phyloP scores from a whole-genome alignment of 2,797 vertebrate genomes.

The Falco novaeseelandiae region DNA sequence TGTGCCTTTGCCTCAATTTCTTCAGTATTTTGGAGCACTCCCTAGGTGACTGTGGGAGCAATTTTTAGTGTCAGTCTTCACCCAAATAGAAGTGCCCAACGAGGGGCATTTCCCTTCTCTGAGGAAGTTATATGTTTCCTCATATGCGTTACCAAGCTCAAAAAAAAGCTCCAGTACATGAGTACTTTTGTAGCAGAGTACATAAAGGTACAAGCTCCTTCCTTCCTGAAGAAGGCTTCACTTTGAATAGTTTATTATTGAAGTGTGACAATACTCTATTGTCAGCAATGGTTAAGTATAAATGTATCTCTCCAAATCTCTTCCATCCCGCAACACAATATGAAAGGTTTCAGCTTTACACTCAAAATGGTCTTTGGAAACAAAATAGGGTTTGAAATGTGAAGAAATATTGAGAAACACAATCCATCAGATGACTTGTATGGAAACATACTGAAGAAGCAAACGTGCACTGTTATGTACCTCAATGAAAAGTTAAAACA shows the following conservation, averaged over 20 bases:
- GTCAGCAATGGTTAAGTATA: background rate
- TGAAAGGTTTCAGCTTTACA: background rate
- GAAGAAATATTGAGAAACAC: background rate
- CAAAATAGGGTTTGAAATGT: background rate
- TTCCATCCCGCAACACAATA: background rate
- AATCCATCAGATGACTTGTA: background rate
- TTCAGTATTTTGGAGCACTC: background rate
- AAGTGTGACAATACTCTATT: background rate
- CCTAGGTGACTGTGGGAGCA: background rate
- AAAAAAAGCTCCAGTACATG: background rate
- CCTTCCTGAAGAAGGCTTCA: background rate
- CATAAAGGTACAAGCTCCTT: background rate
- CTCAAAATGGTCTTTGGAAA: background rate
- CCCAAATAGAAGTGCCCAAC: background rate
- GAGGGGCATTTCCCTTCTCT: background rate
- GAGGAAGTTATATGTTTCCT: background rate
- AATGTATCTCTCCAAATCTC: background rate
- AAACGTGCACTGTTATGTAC: background rate
- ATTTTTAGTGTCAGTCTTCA: background rate
- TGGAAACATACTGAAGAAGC: background rate
- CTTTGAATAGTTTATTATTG: background rate
- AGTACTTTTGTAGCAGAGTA: background rate
- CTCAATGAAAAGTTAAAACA: background rate
- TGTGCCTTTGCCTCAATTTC: background rate
- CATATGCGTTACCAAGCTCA: accelerated